Conservation (phyloP, 92 coral and sea anemone genomes). For the Umimayanthus chanpuru region DNA sequence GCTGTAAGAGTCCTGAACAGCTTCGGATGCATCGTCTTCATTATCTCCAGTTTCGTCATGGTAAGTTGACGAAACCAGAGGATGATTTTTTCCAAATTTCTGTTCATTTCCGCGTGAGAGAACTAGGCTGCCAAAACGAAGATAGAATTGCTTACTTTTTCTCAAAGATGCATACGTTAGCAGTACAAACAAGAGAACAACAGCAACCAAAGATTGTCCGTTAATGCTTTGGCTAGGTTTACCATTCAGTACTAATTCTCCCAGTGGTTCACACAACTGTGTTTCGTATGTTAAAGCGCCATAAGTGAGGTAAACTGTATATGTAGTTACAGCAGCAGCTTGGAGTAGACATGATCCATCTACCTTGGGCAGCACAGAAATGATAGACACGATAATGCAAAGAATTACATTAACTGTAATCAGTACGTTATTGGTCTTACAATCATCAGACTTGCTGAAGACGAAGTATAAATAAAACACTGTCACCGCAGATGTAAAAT, state of each 20-base stretch:
- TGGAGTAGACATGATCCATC: slow-evolving; percentile 56
- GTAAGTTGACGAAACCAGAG: neutral
- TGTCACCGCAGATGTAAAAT: slow-evolving; percentile 42
- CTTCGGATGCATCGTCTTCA: neutral
- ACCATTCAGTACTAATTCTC: slow-evolving; percentile 35
- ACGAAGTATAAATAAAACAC: slow-evolving; percentile 54
- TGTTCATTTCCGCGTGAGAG: slow-evolving; percentile 54
- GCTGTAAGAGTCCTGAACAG: slow-evolving; percentile 32
- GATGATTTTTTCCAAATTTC: neutral
- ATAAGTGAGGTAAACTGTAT: slow-evolving; percentile 66
- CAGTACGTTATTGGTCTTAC: slow-evolving; percentile 61
- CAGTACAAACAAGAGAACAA: slow-evolving; percentile 52
- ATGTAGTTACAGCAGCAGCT: slow-evolving; percentile 64
- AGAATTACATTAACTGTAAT: slow-evolving; percentile 57
- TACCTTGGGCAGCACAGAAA: slow-evolving; percentile 49
- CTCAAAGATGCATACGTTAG: slow-evolving; percentile 72
- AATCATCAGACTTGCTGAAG: slow-evolving; percentile 64
- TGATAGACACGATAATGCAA: slow-evolving; percentile 55
- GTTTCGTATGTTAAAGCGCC: slow-evolving; percentile 66
- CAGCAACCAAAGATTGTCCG: slow-evolving; percentile 55
- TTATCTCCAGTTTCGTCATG: neutral
- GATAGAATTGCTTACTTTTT: slow-evolving; percentile 44
- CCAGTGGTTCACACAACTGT: slow-evolving; percentile 53
- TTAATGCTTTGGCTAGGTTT: slow-evolving; percentile 44
- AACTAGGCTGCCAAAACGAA: slow-evolving; percentile 40